These are phyloP conservation scores for Nerophis ophidion DNA, from an alignment of 2,113 vertebrate species.

Conservation along the genomic window DNA sequence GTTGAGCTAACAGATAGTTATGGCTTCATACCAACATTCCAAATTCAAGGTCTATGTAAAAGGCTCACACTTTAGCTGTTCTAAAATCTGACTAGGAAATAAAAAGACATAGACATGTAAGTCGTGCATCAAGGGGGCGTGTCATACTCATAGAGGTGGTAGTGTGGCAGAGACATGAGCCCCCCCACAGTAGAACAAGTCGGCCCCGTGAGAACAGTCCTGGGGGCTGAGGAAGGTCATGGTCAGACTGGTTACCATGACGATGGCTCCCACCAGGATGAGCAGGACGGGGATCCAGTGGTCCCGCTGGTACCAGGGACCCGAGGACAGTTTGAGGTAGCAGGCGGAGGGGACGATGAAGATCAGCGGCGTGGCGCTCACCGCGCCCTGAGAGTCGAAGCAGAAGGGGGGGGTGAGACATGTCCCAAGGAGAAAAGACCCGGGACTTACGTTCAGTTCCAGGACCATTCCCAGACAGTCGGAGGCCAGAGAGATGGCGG, in stretches of 20 bases:
- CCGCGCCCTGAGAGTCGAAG: constrained; percentile 86
- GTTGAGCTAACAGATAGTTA: no score
- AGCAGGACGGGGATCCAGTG: constrained; percentile 76
- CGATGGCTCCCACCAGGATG: constrained; percentile 75
- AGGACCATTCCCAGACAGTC: constrained; percentile 91
- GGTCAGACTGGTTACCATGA: constrained; percentile 82
- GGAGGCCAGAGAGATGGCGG: constrained; percentile 74
- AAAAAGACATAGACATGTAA: no score
- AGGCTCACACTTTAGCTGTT: no score
- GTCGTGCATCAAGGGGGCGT: neutral
- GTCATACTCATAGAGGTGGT: constrained; percentile 29
- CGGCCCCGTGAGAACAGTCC: constrained; percentile 84
- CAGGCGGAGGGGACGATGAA: constrained; percentile 92
- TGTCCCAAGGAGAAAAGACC: neutral
- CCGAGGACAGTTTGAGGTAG: constrained; percentile 82
- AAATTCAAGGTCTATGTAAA: no score
- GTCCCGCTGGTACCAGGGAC: constrained; percentile 77
- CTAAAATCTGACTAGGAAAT: no score
- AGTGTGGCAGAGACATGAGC: constrained; percentile 73
- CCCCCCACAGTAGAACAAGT: constrained; percentile 86
- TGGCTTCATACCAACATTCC: no score
- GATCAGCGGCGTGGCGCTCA: constrained; percentile 87
- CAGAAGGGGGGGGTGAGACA: no score
- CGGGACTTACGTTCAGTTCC: constrained; percentile 86
- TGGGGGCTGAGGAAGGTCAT: constrained; percentile 78